Evolutionary conservation across 2,113 vertebrate genomes (phyloP).

Genomic region (Zootoca vivipara): DNA sequence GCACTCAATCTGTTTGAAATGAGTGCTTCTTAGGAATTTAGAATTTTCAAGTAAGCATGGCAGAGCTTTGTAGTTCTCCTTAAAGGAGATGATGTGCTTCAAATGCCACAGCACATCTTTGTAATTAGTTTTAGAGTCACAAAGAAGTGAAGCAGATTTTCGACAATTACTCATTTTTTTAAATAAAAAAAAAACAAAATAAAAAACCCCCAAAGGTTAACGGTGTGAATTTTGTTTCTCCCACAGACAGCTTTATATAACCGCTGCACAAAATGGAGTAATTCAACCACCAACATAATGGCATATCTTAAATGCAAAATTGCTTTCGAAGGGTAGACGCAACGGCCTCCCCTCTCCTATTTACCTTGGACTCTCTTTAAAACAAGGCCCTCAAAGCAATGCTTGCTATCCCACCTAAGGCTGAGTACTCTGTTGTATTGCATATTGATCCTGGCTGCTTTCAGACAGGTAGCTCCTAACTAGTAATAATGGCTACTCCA

Average conservation of each 20-base stretch:
- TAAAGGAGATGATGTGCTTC: background rate
- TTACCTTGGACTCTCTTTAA: background rate
- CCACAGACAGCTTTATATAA: background rate
- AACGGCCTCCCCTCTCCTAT: background rate
- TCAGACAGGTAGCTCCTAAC: background rate
- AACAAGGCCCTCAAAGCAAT: background rate
- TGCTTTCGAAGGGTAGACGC: background rate
- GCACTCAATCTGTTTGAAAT: background rate
- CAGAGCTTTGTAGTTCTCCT: background rate
- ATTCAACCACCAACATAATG: background rate
- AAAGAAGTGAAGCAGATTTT: slow-evolving; percentile 15
- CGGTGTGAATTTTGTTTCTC: background rate
- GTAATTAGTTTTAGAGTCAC: slow-evolving; percentile 21
- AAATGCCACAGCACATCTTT: background rate
- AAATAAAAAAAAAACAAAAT: background rate
- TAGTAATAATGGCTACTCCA: slow-evolving; percentile 5
- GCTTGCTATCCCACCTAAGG: no score
- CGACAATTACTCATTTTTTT: background rate
- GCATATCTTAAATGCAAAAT: background rate
- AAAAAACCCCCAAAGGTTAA: background rate
- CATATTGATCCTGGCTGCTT: background rate
- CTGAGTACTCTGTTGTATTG: no score
- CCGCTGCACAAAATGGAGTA: background rate
- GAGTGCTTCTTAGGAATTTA: background rate
- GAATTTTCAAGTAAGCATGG: background rate